phyloP scores from a whole-genome alignment of 2,797 vertebrate species.

The Rhinoraja longicauda region DNA sequence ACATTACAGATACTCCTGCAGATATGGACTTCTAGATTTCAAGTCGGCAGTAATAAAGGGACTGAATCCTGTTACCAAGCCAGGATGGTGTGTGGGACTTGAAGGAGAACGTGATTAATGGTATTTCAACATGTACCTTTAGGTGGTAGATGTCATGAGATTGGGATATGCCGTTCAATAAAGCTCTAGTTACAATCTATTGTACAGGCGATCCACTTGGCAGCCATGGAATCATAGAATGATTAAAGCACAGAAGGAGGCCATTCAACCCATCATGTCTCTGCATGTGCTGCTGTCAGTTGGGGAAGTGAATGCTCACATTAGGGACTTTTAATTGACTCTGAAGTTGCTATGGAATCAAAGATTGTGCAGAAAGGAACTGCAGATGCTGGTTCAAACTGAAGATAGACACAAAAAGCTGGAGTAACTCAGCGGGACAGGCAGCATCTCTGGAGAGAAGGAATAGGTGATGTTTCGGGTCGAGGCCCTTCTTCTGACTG shows the following conservation, averaged over 20 bases:
- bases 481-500: too few species aligned
- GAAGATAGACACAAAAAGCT: too few species aligned
- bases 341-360: not conserved
- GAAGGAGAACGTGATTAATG: not conserved
- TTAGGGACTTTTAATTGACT: not conserved
- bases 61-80: not conserved
- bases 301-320: not conserved
- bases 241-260: too few species aligned
- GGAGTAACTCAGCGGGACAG: too few species aligned
- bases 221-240: not conserved
- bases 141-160: not conserved
- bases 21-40: not conserved
- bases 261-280: too few species aligned
- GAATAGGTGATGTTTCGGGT: too few species aligned
- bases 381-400: too few species aligned
- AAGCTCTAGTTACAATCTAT: not conserved
- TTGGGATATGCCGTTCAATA: not conserved
- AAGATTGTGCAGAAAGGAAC: too few species aligned
- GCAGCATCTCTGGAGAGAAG: too few species aligned
- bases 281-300: too few species aligned
- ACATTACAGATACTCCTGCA: not conserved
- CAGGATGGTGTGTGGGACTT: not conserved
- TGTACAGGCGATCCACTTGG: not conserved
- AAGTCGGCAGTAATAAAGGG: not conserved
- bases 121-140: not conserved